Evolutionary conservation across 2,888 invertebrate genomes (phyloP), one percentile per base, ranked within the genome.

Genomic region (Lasius platythorax): DNA sequence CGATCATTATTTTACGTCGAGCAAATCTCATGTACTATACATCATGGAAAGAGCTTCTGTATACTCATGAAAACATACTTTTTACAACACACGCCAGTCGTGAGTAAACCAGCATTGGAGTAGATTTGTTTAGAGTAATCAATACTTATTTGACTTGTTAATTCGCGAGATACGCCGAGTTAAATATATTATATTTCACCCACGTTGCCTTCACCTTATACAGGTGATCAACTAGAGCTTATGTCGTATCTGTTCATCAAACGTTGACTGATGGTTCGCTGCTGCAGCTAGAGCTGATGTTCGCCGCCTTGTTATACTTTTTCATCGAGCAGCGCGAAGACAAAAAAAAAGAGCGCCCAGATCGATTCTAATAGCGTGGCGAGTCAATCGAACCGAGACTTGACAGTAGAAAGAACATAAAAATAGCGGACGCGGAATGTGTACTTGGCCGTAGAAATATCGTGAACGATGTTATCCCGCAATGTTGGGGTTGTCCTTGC

Each of bases 401-500:
- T 84, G 87, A 89, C 84, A 86, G 84, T 84, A 73, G 84, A 83
- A 87, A 87, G 46, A 63, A 84, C 82, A 61, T 90, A 91, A 91
- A 91, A 91, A 91, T 91, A 91, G 87, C 76, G 82, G 76, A 40
- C 72, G 50, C 53, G 68, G 87, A 85, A 85, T 83, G 84, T 88
- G 89, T 88, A 91, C 91, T 90, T 91, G 91, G 91, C 89, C 90
- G 89, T 88, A 89, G 89, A 85, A 56, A 85, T 91, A 88, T 87
- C 87, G 87, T 82, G 86, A 76, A 82, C 87, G 91, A 91, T 91
- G 88, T 89, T 92, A 92, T 92, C 91, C 91, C 89, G 88, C 84
- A 84, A 85, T 89, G 90, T 74, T 82, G 84, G 84, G 68, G 53
- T 88, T 91, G 72, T 90, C 93, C 92, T 93, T 93, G 92, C 87